Conservation (phyloP, 37 sponge, comb jelly and placozoan genomes). For the Halisarca cf. caerulea region DNA sequence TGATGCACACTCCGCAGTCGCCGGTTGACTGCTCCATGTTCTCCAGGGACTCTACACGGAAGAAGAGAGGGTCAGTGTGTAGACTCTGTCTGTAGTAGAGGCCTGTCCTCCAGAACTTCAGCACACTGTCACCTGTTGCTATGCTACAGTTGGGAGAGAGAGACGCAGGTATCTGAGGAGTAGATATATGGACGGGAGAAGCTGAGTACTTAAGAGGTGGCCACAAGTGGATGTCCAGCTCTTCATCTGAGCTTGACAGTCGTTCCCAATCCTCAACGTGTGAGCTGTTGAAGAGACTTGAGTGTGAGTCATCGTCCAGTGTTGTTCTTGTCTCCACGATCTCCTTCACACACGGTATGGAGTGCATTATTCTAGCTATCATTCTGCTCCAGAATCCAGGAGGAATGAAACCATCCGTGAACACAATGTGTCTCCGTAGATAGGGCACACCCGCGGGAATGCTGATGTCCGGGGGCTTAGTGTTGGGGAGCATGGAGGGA, state of each 20-base stretch:
- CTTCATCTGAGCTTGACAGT: neutral
- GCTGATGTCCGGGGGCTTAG: slow-evolving; percentile 37
- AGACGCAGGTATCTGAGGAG: neutral
- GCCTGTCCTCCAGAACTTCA: slow-evolving; percentile 69
- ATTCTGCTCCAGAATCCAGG: slow-evolving; percentile 92
- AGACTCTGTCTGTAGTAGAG: slow-evolving; percentile 41
- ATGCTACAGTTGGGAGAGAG: neutral
- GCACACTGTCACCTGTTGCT: neutral
- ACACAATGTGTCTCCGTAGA: slow-evolving; percentile 33
- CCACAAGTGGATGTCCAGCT: neutral
- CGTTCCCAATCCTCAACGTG: neutral
- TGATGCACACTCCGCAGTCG: slow-evolving; percentile 14
- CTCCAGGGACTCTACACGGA: slow-evolving; percentile 2
- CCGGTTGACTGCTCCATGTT: neutral
- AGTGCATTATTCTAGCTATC: slow-evolving; percentile 78
- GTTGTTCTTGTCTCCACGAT: neutral
- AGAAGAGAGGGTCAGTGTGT: neutral
- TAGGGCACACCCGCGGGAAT: neutral
- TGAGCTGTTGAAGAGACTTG: no score
- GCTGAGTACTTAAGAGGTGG: no score
- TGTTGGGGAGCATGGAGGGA: slow-evolving; percentile 77
- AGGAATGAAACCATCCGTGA: slow-evolving; percentile 47
- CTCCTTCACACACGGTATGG: slow-evolving; percentile 31
- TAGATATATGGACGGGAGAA: neutral
- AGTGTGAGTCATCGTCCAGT: neutral